A percentile compares a stretch with the other conserved stretches of the same genome.
Conservation (phyloP, 2,888 invertebrate species). For the Hirtodrosophila cameraria region DNA sequence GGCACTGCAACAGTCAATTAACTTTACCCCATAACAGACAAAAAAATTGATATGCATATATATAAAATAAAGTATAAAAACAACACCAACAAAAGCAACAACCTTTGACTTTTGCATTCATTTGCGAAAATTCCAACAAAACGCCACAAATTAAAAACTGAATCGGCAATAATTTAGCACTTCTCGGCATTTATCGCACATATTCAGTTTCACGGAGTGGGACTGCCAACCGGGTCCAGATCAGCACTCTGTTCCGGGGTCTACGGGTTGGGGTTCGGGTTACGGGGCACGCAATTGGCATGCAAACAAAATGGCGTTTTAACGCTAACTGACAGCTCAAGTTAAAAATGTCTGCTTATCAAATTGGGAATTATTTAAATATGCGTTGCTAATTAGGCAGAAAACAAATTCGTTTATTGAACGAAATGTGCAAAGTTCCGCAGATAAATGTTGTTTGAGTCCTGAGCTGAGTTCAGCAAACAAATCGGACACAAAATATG, state of each 20-base stretch:
- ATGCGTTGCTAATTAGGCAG: conserved; percentile 80
- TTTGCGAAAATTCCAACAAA: conserved; percentile 66
- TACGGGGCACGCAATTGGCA: conserved; percentile 38
- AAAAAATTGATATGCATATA: too few species aligned
- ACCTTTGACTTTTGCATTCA: conserved; percentile 72
- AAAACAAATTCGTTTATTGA: conserved; percentile 69
- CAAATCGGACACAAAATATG: too few species aligned
- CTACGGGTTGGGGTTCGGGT: not conserved
- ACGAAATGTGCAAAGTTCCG: conserved; percentile 25
- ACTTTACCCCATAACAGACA: conserved; percentile 35
- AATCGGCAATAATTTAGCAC: conserved; percentile 80
- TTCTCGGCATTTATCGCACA: conserved; percentile 63
- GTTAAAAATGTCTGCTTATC: conserved; percentile 81
- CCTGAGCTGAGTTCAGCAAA: not conserved
- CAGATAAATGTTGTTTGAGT: conserved; percentile 16
- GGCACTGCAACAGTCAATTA: conserved; percentile 74
- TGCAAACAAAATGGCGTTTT: conserved; percentile 77
- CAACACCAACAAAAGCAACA: conserved; percentile 21
- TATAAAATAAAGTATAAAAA: conserved; percentile 40
- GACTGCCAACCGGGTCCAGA: not conserved
- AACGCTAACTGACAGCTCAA: conserved; percentile 79
- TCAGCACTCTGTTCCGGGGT: not conserved
- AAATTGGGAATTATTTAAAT: conserved; percentile 80
- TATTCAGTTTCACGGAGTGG: not conserved
- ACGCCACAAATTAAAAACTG: conserved; percentile 75